phyloP scores from a whole-genome alignment of 30 jellyfish, hydroid and myxozoan species.

The Pelagia noctiluca region DNA sequence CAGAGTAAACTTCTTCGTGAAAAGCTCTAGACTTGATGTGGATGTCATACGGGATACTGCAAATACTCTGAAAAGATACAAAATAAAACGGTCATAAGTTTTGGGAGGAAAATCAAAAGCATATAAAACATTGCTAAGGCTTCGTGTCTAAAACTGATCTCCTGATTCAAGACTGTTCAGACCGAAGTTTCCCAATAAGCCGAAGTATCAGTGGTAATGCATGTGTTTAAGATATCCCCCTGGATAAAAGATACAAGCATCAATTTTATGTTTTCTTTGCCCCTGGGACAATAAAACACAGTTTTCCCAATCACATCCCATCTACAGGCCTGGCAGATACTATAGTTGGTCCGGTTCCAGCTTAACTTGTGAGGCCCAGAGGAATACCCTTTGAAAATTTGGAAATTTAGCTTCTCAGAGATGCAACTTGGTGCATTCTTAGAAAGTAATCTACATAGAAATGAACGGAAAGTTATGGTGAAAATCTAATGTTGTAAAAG shows the following conservation, averaged over 20 bases:
- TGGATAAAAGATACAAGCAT: background rate
- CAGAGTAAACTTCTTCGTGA: conserved; percentile 19
- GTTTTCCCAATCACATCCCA: too few species aligned
- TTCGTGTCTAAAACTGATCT: background rate
- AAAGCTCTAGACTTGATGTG: conserved; percentile 28
- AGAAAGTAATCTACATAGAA: too few species aligned
- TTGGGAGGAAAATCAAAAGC: background rate
- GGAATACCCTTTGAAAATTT: too few species aligned
- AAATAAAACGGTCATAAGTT: background rate
- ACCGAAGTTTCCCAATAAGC: background rate
- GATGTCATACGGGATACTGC: conserved; percentile 60
- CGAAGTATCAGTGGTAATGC: background rate
- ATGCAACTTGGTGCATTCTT: too few species aligned
- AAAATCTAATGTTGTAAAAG: too few species aligned
- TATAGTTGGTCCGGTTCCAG: too few species aligned
- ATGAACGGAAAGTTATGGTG: too few species aligned
- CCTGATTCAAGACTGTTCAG: background rate
- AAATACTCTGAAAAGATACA: conserved; percentile 48
- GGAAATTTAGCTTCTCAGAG: too few species aligned
- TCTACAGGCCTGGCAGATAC: too few species aligned
- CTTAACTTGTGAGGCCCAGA: too few species aligned
- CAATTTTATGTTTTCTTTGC: too few species aligned
- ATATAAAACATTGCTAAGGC: background rate
- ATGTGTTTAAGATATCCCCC: background rate
- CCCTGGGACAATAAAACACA: too few species aligned